Conservation (phyloP, 2,888 invertebrate genomes). For the Drosophila phalerata region DNA sequence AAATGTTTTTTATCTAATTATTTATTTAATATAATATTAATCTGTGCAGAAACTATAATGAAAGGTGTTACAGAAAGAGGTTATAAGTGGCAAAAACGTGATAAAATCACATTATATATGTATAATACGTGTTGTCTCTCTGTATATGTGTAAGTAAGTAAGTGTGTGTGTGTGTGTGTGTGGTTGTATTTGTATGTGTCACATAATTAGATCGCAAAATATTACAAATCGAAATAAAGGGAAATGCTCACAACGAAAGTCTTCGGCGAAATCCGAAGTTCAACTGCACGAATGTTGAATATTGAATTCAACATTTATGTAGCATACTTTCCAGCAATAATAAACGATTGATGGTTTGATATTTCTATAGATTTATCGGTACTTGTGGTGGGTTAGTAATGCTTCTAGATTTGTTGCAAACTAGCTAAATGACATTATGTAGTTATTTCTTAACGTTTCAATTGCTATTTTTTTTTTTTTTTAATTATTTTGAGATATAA, state of each 20-base stretch:
- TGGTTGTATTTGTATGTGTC: slow-evolving; percentile 32
- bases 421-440: slow-evolving; percentile 52
- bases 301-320: slow-evolving; percentile 26
- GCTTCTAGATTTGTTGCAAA: slow-evolving; percentile 66
- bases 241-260: slow-evolving; percentile 56
- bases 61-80: slow-evolving; percentile 47
- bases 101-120: slow-evolving; percentile 31
- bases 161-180: slow-evolving; percentile 8
- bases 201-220: slow-evolving; percentile 71
- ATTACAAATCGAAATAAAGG: slow-evolving; percentile 69
- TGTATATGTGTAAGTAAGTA: slow-evolving; percentile 14
- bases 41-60: slow-evolving; percentile 53
- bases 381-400: slow-evolving; percentile 56
- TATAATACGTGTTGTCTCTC: slow-evolving; percentile 16
- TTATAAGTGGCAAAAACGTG: slow-evolving; percentile 38
- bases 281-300: slow-evolving; percentile 31
- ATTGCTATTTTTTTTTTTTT: slow-evolving; percentile 6
- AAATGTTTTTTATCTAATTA: slow-evolving; percentile 14
- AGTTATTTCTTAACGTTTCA: slow-evolving; percentile 30
- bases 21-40: slow-evolving; percentile 23
- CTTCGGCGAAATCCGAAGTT: slow-evolving; percentile 46
- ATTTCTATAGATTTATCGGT: slow-evolving; percentile 17
- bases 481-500: slow-evolving; percentile 21
- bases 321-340: slow-evolving; percentile 22
- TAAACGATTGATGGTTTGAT: slow-evolving; percentile 19